A percentile compares a stretch with the other conserved stretches of the same genome.
Conservation (phyloP, 2,797 vertebrate species). For the Leptatherina wallacei region DNA sequence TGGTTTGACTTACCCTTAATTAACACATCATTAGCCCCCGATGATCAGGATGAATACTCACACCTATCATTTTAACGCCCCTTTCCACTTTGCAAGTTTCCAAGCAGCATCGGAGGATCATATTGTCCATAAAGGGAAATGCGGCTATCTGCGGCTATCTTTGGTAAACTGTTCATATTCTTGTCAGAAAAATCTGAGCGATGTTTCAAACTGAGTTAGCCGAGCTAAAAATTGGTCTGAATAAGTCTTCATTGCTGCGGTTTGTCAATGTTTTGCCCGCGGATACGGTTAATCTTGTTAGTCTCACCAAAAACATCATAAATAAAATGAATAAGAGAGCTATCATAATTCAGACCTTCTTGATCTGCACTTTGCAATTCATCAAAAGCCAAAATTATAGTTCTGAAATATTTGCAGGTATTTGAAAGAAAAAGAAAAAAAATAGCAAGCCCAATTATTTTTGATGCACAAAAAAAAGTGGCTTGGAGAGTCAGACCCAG, state of each 20-base stretch:
- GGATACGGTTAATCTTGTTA: constrained; percentile 4
- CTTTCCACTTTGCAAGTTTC: neutral
- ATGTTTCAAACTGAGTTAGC: constrained; percentile 1
- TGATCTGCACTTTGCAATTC: neutral
- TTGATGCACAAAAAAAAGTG: neutral
- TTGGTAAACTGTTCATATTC: neutral
- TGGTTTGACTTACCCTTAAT: constrained; percentile 8
- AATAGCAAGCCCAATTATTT: neutral
- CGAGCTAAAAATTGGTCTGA: neutral
- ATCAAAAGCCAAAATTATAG: neutral
- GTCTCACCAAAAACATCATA: neutral
- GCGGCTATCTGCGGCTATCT: neutral
- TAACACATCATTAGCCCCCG: neutral
- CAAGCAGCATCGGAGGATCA: neutral
- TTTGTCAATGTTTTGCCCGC: neutral
- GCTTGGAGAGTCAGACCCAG: neutral
- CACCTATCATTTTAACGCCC: neutral
- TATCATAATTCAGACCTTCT: neutral
- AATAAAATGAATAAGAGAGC: neutral
- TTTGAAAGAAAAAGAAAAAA: neutral
- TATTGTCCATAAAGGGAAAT: neutral
- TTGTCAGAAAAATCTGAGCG: constrained; percentile 4
- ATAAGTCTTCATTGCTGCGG: neutral
- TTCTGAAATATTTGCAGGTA: neutral
- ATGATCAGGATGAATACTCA: neutral